Evolutionary conservation across 1,140 invertebrate species (phyloP), one percentile per base, ranked within the genome.

Genomic region (Lucilia cuprina): DNA sequence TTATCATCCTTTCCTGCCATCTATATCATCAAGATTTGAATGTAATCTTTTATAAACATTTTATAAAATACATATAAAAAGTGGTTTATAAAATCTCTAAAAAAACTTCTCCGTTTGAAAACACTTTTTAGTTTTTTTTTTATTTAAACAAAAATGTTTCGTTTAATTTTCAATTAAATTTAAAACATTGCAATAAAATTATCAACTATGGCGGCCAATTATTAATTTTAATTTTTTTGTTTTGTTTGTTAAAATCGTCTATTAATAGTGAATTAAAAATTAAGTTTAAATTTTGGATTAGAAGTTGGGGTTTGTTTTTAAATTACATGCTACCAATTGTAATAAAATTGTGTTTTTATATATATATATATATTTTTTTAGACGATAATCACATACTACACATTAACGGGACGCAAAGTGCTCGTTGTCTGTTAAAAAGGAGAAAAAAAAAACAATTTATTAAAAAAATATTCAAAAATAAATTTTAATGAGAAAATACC

Each of bases 101-200:
- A 41, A 41, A 41, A 41, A 30, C 25, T 3, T 30, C 25, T 30
- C 41, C 10, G 21, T 8, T 10, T 70, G 25, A 7, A 70, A 65
- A 70, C 65, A 21, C 65, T 9, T 2, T 60, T 70, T 9, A 10
- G 65, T 70, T 70, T 70, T 70, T 70, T 21, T 65, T 70, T 49
- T 7, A 77, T 35, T 77, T 77, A 77, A 35, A 77, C 34, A 77
- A 77, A 41, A 34, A 77, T 35, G 34, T 34, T 77, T 77, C 14
- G 25, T 77, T 41, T 78, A 47, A 19, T 78, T 78, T 47, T 78
- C 35, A 41, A 70, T 78, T 25, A 49, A 49, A 21, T 49, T 78
- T 80, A 80, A 80, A 80, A 80, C 77, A 80, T 80, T 80, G 41
- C 77, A 80, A 80, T 80, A 80, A 80, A 80, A 80, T 80, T 49